These are phyloP conservation scores for Patagioenas fasciata DNA, from an alignment of 2,113 vertebrate species.

Conservation along the genomic window DNA sequence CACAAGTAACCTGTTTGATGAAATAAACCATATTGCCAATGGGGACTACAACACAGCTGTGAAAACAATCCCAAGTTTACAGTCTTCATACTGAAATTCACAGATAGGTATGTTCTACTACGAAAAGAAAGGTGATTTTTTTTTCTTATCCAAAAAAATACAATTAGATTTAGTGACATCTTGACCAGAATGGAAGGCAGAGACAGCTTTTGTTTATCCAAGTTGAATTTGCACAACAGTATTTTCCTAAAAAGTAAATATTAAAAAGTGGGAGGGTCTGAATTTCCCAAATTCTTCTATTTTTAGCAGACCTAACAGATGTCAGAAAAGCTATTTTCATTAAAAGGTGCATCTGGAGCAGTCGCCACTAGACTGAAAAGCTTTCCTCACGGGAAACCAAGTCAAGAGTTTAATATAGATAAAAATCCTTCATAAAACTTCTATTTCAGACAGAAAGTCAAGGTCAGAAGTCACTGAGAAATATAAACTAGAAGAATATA, in stretches of 20 bases:
- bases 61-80: neutral
- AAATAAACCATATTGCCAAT: neutral
- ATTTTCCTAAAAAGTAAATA: neutral
- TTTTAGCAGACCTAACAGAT: neutral
- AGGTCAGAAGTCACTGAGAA: too few relatives aligned
- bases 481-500: too few relatives aligned
- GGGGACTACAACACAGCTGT: neutral
- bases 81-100: neutral
- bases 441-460: neutral
- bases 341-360: slow-evolving; percentile 19
- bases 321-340: slow-evolving; percentile 2
- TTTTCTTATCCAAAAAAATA: neutral
- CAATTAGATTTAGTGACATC: neutral
- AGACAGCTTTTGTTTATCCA: neutral
- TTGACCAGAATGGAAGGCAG: neutral
- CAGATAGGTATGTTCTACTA: neutral
- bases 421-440: too few relatives aligned
- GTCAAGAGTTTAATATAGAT: neutral
- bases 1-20: neutral
- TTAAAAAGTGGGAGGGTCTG: neutral
- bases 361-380: neutral
- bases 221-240: neutral
- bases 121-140: neutral
- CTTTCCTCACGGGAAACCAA: neutral
- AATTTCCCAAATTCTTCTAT: neutral